Evolutionary conservation across 2,113 vertebrate species (phyloP), one percentile per base, ranked within the genome.

Genomic region (Panthera tigris): DNA sequence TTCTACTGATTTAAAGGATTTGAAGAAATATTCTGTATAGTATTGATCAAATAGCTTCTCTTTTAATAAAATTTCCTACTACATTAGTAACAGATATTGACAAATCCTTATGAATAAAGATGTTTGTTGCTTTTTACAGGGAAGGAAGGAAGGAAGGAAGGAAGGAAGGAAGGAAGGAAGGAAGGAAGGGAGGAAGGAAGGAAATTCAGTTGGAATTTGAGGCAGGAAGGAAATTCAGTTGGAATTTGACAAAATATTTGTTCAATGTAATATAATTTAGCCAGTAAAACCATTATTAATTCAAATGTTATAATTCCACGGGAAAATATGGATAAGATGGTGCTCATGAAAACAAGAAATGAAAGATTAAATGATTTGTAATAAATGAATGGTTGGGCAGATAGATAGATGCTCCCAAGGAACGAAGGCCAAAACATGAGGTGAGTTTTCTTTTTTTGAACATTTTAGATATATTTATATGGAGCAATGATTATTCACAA

Each of bases 341-440:
- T 92, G 14, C 73, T 95, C 45, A 41, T 36, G 31, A 93, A 93
- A 87, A 96, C 7, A 89, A 57, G 6, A 79, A 84, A 79, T 79
- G 27, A 71, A 93, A 69, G 33, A 13, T 66, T n/a, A 84, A 63
- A 85, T n/a, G 21, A 78, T 80, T 39, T 74, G 45, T 93, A 52
- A 66, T 33, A 27, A 79, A 48, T 18, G 21, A 63, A 76, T 85
- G 7, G 41, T 61, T 63, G 65, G 52, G 73, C 15, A 90, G 41
- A 65, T 13, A 45, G 31, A 36, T 14, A 12, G 23, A 45, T 19
- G 29, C 36, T 36, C 52, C 29, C 23, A 18, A 82, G 13, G 27
- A 61, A 19, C 6, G 3, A 9, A 45, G 57, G 69, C 36, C 25
- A 68, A 79, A 74, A 63, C 1, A 14, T 31, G 41, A 16, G n/a